A percentile compares a stretch with the other conserved stretches of the same genome.
These are phyloP conservation scores for Chloroclysta siterata DNA, from an alignment of 2,888 invertebrate species.

Conservation along the genomic window DNA sequence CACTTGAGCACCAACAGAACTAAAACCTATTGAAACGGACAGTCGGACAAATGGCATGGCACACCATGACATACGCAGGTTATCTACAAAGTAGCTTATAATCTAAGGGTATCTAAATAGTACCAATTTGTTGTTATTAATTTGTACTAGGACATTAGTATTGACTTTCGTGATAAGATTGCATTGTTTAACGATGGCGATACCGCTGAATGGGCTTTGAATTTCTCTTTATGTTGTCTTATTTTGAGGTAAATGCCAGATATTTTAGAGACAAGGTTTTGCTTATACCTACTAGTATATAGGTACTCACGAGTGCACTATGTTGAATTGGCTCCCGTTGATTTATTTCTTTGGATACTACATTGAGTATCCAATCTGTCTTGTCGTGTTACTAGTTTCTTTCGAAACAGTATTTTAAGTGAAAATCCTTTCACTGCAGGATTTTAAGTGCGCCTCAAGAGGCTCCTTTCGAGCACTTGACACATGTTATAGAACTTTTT, in stretches of 20 bases:
- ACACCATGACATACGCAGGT: slow-evolving; percentile 35
- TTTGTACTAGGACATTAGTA: slow-evolving; percentile 37
- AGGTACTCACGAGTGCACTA: too few species aligned
- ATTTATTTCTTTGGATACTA: too few species aligned
- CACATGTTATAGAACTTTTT: too few species aligned
- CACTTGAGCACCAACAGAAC: slow-evolving; percentile 3
- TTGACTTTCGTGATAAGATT: slow-evolving; percentile 43
- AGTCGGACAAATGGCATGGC: slow-evolving; percentile 34
- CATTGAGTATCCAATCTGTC: too few species aligned
- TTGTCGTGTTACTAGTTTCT: too few species aligned
- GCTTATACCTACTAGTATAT: neutral
- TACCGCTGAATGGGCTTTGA: slow-evolving; percentile 16
- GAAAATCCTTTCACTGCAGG: too few species aligned
- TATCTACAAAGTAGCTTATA: slow-evolving; percentile 28
- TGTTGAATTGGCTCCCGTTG: too few species aligned
- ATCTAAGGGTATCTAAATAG: slow-evolving; percentile 40
- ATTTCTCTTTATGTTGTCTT: slow-evolving; percentile 9
- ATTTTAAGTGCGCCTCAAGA: too few species aligned
- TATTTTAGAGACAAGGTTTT: neutral
- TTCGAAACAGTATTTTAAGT: too few species aligned
- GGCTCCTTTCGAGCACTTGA: too few species aligned
- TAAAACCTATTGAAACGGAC: slow-evolving; percentile 27
- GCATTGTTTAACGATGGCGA: slow-evolving; percentile 32
- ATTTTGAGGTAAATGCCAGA: neutral
- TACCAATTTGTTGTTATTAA: slow-evolving; percentile 39